These are phyloP conservation scores for Hestina assimilis DNA, from an alignment of 1,140 invertebrate genomes.

Conservation along the genomic window DNA sequence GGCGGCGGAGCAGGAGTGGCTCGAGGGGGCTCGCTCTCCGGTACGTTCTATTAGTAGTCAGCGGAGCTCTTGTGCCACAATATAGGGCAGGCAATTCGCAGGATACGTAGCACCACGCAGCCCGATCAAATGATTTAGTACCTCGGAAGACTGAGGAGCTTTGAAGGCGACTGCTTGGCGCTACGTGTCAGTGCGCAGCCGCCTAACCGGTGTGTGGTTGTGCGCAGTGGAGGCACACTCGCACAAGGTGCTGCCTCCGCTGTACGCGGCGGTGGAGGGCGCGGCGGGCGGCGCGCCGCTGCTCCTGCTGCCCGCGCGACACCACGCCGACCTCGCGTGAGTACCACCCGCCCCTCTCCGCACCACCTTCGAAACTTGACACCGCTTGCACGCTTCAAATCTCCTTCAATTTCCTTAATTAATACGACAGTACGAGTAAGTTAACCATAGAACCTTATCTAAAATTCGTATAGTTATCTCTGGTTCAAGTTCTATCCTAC, in stretches of 20 bases:
- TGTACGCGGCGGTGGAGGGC: conserved; percentile 67
- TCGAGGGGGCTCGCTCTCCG: conserved; percentile 47
- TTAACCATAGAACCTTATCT: no score
- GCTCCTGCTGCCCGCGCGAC: conserved; percentile 49
- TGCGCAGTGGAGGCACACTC: conserved; percentile 64
- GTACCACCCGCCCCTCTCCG: conserved; percentile 30
- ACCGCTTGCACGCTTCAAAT: conserved; percentile 8
- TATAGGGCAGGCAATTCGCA: conserved; percentile 1
- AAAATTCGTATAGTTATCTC: neutral
- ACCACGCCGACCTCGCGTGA: conserved; percentile 46
- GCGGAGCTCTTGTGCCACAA: neutral
- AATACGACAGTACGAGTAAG: conserved; percentile 2
- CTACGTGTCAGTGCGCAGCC: neutral
- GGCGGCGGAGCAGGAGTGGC: conserved; percentile 49
- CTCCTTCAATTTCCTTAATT: conserved; percentile 2
- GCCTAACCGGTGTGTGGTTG: conserved; percentile 37
- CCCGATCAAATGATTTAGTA: no score
- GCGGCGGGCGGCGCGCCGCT: conserved; percentile 33
- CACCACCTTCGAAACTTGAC: neutral
- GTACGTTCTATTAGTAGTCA: conserved; percentile 35
- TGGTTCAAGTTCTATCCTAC: neutral
- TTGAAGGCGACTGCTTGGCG: neutral
- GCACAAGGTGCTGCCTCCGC: conserved; percentile 69
- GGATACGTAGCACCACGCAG: conserved; percentile 1
- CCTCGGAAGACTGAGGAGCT: no score